phyloP scores from a whole-genome alignment of 2,113 vertebrate genomes.

The Leptobrachium ailaonicum region DNA sequence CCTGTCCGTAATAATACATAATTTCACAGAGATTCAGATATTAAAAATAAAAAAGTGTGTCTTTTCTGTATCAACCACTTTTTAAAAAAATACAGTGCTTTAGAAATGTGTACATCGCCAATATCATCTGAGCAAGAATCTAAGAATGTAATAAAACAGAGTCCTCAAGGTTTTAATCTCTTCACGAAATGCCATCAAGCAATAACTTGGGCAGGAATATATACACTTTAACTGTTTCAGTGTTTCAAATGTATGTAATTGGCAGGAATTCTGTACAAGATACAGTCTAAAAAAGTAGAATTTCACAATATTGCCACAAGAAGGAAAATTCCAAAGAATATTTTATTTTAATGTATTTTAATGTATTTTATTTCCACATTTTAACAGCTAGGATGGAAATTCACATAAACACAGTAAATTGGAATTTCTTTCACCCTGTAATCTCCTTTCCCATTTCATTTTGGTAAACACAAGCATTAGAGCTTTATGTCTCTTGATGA shows the following conservation, averaged over 20 bases:
- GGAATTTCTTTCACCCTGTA: too few relatives aligned
- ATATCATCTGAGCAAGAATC: conserved; percentile 17
- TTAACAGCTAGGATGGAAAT: too few relatives aligned
- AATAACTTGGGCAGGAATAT: not conserved
- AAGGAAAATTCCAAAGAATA: too few relatives aligned
- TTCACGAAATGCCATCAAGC: conserved; percentile 10
- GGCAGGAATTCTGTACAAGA: not conserved
- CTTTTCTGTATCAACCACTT: conserved; percentile 4
- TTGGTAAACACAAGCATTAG: too few relatives aligned
- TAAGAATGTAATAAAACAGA: conserved; percentile 25
- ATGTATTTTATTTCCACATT: too few relatives aligned
- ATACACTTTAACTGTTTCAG: not conserved
- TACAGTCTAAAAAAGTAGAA: not conserved
- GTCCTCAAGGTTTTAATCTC: conserved; percentile 28
- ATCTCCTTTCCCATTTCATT: too few relatives aligned
- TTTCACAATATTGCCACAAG: not conserved
- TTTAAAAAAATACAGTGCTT: conserved; percentile 17
- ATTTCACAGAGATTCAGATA: conserved; percentile 20
- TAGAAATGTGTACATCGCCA: not conserved
- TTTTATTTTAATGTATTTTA: too few relatives aligned
- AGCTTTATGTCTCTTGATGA: too few relatives aligned
- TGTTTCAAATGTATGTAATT: conserved; percentile 3
- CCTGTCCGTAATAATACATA: not conserved
- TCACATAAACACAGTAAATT: too few relatives aligned
- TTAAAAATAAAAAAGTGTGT: not conserved